Evolutionary conservation across 2,888 invertebrate species (phyloP), one percentile per base, ranked within the genome.

Genomic region (Alloplasta piceator): DNA sequence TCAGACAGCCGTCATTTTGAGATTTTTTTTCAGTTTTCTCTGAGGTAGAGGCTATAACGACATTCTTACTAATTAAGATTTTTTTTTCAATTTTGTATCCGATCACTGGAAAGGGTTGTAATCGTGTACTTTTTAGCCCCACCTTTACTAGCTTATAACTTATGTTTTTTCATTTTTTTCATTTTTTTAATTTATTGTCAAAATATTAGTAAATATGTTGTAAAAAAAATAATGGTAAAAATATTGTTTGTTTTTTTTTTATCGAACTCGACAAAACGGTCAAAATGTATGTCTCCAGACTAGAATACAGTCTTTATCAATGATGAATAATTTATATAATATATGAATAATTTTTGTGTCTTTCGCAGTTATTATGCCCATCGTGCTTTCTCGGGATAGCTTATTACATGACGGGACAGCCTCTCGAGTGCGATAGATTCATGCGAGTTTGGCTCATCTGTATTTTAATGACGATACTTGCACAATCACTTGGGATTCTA

Each of bases 361-460:
- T 78, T 64, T 92, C 93, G 80, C 92, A 95, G 96, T 92, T 97
- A 66, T 87, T 96, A 41, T 96, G 96, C 87, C 96, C 97, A 0
- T 94, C 96, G 0, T 90, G 95, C 6, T 97, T 97, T 87, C 92
- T 96, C 26, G 91, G 94, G 43, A 95, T 96, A 36, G 95, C 96
- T 0, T 97, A 97, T 93, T 96, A 94, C 91, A 93, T 97, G 94
- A 97, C 97, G 0, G 95, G 95, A 0, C 97, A 97, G 88, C 96
- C 96, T 0, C 86, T 94, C 81, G 96, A 96, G 36, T 86, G 91
- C 2, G 87, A 93, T 67, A 93, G 96, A 43, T 94, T 96, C 87
- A 92, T 93, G 1, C 92, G 95, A 90, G 95, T 95, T 52, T 95
- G 96, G 94, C 87, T 94, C 0, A 92, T 97, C 14, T 95, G 96